Percentiles rank a stretch among this genome's conserved stretches.
phyloP scores from a whole-genome alignment of 1,140 invertebrate genomes.

The Drosophila asahinai region DNA sequence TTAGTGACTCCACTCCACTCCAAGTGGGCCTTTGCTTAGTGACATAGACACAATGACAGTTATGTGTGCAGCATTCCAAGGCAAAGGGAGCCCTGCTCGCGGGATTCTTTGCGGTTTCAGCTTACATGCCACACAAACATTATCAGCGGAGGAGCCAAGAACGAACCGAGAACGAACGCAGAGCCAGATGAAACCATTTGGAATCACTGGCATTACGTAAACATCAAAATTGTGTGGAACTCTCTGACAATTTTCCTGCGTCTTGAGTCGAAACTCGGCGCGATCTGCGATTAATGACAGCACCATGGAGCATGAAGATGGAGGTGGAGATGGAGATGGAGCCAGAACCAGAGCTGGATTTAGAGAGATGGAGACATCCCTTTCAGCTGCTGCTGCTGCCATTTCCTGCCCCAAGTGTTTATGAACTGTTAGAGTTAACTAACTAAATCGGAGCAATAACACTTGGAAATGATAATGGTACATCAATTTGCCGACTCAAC shows the following conservation, averaged over 20 bases:
- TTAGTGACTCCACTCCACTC: conserved; percentile 18
- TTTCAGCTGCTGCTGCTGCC: background rate
- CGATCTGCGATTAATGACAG: conserved; percentile 62
- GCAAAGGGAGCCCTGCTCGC: conserved; percentile 1
- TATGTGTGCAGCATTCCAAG: conserved; percentile 56
- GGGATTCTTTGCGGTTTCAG: conserved; percentile 53
- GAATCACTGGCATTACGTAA: conserved; percentile 50
- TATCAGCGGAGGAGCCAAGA: conserved; percentile 8
- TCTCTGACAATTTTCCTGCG: conserved; percentile 69
- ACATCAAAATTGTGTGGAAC: conserved; percentile 33
- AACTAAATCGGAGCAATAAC: conserved; percentile 77
- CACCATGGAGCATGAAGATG: conserved; percentile 63
- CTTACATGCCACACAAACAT: conserved; percentile 56
- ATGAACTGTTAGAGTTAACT: conserved; percentile 83
- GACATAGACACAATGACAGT: conserved; percentile 72
- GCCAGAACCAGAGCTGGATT: background rate
- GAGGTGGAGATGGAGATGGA: conserved; percentile 19
- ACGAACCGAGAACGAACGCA: background rate
- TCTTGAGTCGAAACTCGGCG: conserved; percentile 65
- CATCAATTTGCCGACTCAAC: conserved; percentile 39
- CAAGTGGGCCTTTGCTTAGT: conserved; percentile 45
- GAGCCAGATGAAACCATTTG: conserved; percentile 9
- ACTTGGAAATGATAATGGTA: conserved; percentile 27
- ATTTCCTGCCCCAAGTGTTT: conserved; percentile 55
- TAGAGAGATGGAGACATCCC: conserved; percentile 11